A percentile compares a stretch with the other conserved stretches of the same genome.
phyloP scores from a whole-genome alignment of 2,113 vertebrate species.

The Lepisosteus oculatus region DNA sequence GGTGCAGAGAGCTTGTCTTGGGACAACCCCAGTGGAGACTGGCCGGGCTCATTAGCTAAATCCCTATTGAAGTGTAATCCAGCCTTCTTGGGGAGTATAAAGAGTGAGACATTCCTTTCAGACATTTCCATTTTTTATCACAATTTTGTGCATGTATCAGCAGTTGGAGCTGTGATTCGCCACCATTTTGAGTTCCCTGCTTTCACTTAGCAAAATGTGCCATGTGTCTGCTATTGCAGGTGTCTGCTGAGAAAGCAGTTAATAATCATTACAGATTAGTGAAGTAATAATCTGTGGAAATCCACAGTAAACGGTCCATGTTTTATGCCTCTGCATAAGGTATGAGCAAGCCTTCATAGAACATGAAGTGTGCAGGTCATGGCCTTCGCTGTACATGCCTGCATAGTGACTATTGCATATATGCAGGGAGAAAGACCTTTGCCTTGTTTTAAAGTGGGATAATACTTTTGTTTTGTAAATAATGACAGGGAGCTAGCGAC shows the following conservation, averaged over 20 bases:
- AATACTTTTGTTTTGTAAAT: constrained; percentile 68
- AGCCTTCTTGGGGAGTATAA: constrained; percentile 61
- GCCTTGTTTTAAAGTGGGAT: constrained; percentile 54
- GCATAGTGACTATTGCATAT: constrained; percentile 32
- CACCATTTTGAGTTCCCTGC: constrained; percentile 39
- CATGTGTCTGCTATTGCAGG: constrained; percentile 14
- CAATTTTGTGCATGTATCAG: constrained; percentile 69
- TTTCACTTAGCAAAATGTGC: constrained; percentile 39
- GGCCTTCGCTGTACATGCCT: constrained; percentile 32
- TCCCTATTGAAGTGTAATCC: constrained; percentile 69
- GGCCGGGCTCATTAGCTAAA: constrained; percentile 77
- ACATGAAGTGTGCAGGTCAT: not conserved
- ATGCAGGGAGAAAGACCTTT: constrained; percentile 56
- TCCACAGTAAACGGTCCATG: not conserved
- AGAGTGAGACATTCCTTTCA: constrained; percentile 56
- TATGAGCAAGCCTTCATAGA: not conserved
- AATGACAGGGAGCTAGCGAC: constrained; percentile 65
- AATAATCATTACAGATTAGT: constrained; percentile 9
- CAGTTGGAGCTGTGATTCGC: constrained; percentile 53
- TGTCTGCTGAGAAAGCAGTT: constrained; percentile 11
- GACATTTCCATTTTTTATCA: constrained; percentile 46
- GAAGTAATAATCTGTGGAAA: not conserved
- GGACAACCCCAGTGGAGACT: constrained; percentile 66
- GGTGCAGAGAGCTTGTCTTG: constrained; percentile 71
- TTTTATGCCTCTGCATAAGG: not conserved